Evolutionary conservation across 2,113 vertebrate genomes (phyloP).

Genomic region (Sorex araneus): DNA sequence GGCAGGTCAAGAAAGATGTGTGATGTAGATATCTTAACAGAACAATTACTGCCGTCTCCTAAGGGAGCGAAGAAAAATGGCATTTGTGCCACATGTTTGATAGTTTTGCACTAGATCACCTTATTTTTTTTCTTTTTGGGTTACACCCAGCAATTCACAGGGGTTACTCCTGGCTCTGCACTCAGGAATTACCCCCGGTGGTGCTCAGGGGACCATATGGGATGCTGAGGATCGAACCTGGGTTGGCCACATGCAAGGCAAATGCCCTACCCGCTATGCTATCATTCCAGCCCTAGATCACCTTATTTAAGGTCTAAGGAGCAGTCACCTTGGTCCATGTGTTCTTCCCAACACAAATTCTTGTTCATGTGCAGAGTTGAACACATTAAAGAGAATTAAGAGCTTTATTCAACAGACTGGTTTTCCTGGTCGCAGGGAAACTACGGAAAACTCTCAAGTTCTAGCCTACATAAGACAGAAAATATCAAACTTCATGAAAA

Average conservation of each 20-base stretch:
- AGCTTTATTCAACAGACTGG: slow-evolving; percentile 46
- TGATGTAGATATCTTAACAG: neutral
- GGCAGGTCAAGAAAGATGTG: neutral
- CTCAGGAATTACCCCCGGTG: too few species aligned
- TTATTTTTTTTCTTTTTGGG: too few species aligned
- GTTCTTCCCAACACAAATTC: neutral
- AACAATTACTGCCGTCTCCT: neutral
- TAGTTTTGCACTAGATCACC: neutral
- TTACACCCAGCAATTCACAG: too few species aligned
- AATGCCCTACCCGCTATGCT: too few species aligned
- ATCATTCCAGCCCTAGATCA: neutral
- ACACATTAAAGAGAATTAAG: slow-evolving; percentile 34
- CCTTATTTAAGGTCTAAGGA: slow-evolving; percentile 12
- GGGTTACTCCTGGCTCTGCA: too few species aligned
- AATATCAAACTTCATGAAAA: slow-evolving; percentile 42
- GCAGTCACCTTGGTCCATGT: neutral
- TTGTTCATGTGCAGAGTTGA: slow-evolving; percentile 28
- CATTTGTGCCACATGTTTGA: neutral
- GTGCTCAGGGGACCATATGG: too few species aligned
- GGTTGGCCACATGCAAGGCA: too few species aligned
- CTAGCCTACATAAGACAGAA: slow-evolving; percentile 28
- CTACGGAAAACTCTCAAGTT: neutral
- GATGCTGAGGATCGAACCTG: too few species aligned
- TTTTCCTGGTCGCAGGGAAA: slow-evolving; percentile 31
- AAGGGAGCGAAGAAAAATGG: too few species aligned